A percentile compares a stretch with the other conserved stretches of the same genome.
Conservation (phyloP, 2,113 vertebrate species). For the Cochlearius cochlearius region DNA sequence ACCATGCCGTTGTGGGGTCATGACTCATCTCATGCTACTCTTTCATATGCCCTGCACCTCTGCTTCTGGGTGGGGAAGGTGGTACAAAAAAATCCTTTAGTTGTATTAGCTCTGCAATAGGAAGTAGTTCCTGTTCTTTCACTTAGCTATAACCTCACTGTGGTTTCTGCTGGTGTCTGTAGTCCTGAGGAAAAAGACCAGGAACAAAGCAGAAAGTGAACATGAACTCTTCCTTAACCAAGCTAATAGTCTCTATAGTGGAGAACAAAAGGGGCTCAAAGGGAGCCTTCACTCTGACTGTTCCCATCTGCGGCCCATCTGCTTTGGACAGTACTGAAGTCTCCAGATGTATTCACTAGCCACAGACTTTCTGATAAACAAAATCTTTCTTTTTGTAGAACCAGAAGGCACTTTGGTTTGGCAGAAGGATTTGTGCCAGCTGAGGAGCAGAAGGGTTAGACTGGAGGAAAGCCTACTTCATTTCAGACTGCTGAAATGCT, state of each 20-base stretch:
- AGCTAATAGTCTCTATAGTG: background rate
- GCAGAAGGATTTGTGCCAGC: background rate
- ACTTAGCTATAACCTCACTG: background rate
- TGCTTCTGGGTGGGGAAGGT: background rate
- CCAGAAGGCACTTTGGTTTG: background rate
- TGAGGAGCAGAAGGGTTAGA: background rate
- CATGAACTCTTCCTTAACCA: background rate
- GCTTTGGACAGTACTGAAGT: background rate
- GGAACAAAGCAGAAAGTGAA: background rate
- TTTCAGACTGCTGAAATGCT: background rate
- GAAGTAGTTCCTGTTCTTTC: background rate
- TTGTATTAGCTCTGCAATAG: background rate
- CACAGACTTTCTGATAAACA: background rate
- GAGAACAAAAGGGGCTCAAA: background rate
- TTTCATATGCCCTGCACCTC: background rate
- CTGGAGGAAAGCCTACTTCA: background rate
- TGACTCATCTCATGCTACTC: background rate
- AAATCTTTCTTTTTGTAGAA: background rate
- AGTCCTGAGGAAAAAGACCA: background rate
- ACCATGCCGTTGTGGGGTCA: background rate
- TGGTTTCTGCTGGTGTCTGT: background rate
- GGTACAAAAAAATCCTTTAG: background rate
- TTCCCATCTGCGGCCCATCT: background rate
- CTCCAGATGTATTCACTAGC: background rate
- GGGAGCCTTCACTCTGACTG: background rate